Base-by-base conservation (phyloP, 2,888 invertebrate genomes). In the Xylota segnis region DNA sequence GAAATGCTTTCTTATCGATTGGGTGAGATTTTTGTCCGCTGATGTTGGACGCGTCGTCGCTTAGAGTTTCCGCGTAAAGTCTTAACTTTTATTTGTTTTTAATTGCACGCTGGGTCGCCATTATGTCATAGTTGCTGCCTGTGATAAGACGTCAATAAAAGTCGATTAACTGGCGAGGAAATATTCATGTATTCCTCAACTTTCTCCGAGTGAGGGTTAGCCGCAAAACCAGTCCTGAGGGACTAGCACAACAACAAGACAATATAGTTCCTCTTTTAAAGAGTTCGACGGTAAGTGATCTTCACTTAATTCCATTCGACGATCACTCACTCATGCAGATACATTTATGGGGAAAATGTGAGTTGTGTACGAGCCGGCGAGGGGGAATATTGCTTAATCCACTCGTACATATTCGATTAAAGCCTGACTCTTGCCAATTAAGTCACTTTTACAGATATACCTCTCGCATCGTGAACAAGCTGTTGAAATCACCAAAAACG, bases 201-300 rank as follows among this genome's bases (percentile, higher is more conserved):
- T 83, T 83, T 83, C 77, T 56, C 82, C 27, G 23, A 52, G 29
- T 32, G 7, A 58, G 14, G 9, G 58, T 23, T 5, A 74, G 54
- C 29, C 45, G 50, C 76, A 37, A 77, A 83, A 83, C 83, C 77
- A 58, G 77, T 83, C 78, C 83, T 66, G 71, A 78, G 78, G 77
- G 71, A 77, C 34, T 10, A 12, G 0, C 43, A n/a, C n/a, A 9
- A n/a, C 7, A 18, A 27, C n/a, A 29, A 23, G 47, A 50, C n/a
- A 14, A 58, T 32, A 37, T 7, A n/a, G 16, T 23, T 32, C 37
- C 43, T 6, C 23, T 47, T n/a, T 16, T n/a, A 18, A 10, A 23
- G 37, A 65, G 65, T 23, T 10, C 12, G 12, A 27, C 32, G 14
- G 75, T 47, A 65, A 65, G 65, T 75, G 65, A 75, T 75, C 75